phyloP scores from a whole-genome alignment of 1,140 invertebrate genomes.

The Sycophaga agraensis region DNA sequence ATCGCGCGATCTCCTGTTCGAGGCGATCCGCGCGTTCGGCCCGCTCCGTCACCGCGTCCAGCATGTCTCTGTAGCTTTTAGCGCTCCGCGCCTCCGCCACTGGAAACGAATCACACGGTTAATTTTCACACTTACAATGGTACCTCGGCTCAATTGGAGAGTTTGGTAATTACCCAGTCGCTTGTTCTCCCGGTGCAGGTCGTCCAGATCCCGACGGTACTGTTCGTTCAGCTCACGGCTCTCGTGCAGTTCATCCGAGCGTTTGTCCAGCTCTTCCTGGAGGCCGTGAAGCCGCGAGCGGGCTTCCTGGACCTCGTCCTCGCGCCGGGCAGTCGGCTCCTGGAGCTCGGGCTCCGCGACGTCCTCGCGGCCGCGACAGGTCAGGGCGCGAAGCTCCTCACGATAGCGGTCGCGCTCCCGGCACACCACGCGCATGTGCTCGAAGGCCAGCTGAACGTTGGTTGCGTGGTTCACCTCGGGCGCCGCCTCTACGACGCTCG shows the following conservation, averaged over 20 bases:
- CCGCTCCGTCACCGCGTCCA: constrained; percentile 31
- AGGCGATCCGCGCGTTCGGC: constrained; percentile 17
- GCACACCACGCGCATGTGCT: constrained; percentile 7
- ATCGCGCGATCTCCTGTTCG: constrained; percentile 10
- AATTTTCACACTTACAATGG: too few species aligned
- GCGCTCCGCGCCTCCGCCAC: constrained; percentile 19
- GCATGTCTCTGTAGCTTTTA: constrained; percentile 27
- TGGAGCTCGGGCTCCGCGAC: background rate
- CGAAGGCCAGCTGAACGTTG: constrained; percentile 2
- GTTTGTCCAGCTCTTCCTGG: constrained; percentile 14
- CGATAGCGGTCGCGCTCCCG: background rate
- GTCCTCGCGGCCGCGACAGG: background rate
- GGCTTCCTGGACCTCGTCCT: too few species aligned
- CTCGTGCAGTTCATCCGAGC: constrained; percentile 28
- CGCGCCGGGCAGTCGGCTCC: too few species aligned
- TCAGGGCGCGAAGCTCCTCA: background rate
- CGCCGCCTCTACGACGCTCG: too few species aligned
- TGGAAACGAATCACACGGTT: too few species aligned
- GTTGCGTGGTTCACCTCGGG: background rate
- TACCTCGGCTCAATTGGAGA: too few species aligned
- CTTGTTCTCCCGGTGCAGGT: constrained; percentile 23
- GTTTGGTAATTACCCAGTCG: constrained; percentile 14
- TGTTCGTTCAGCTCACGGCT: too few species aligned
- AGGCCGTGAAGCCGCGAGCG: background rate
- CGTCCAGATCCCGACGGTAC: too few species aligned